Conservation (phyloP, 2,113 vertebrate species). For the Alectura lathami region DNA sequence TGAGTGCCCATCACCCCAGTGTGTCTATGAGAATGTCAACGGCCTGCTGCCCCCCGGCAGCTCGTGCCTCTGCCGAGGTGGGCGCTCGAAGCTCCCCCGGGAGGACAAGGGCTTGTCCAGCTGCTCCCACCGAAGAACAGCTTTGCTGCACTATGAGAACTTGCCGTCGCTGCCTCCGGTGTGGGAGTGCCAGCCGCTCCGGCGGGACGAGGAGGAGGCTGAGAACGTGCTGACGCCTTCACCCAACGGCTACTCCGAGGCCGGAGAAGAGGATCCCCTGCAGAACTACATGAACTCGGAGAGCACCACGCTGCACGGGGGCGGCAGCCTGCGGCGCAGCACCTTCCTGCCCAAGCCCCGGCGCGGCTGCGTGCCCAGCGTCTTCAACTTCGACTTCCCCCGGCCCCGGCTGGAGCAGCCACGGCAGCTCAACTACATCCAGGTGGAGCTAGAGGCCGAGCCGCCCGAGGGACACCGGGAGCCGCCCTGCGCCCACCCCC, state of each 20-base stretch:
- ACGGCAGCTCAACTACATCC: conserved; percentile 97
- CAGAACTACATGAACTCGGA: conserved; percentile 84
- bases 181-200: conserved; percentile 89
- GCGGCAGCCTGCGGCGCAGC: conserved; percentile 33
- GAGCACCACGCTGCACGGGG: conserved; percentile 66
- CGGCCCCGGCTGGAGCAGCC: conserved; percentile 83
- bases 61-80: conserved; percentile 41
- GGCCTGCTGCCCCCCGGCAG: conserved; percentile 72
- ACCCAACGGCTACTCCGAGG: conserved; percentile 88
- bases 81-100: conserved; percentile 78
- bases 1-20: conserved; percentile 81
- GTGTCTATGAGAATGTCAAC: conserved; percentile 91
- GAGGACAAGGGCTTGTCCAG: conserved; percentile 66
- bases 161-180: conserved; percentile 91
- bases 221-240: conserved; percentile 82
- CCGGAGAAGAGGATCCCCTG: conserved; percentile 86
- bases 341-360: conserved; percentile 70
- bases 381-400: conserved; percentile 96
- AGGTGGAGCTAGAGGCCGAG: conserved; percentile 93
- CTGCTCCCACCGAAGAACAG: conserved; percentile 82
- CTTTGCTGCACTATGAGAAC: conserved; percentile 96
- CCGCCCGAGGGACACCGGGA: conserved; percentile 49
- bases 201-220: conserved; percentile 78
- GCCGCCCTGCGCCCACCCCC: background rate
- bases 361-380: conserved; percentile 62